phyloP scores from a whole-genome alignment of 2,113 vertebrate genomes.

The Helogale parvula region DNA sequence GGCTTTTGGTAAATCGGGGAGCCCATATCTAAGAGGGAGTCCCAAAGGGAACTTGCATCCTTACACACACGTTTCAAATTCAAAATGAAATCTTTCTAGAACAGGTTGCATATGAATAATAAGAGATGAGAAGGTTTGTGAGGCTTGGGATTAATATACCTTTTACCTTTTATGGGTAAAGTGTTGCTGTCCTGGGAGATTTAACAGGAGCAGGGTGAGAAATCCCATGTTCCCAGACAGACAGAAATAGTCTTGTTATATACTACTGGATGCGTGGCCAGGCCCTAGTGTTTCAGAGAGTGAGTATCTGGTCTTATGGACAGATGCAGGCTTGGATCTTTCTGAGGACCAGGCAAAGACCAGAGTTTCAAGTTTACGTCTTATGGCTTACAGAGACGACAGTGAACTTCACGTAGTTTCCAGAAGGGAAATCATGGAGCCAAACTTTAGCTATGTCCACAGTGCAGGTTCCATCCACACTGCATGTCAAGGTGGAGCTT shows the following conservation, averaged over 20 bases:
- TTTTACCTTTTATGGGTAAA: neutral
- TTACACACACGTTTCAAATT: neutral
- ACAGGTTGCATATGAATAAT: neutral
- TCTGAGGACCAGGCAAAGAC: neutral
- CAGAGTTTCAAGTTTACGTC: slow-evolving; percentile 2
- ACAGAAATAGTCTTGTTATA: neutral
- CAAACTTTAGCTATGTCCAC: neutral
- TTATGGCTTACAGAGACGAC: neutral
- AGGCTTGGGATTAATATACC: neutral
- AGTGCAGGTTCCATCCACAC: neutral
- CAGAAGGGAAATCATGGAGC: neutral
- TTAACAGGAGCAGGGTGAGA: neutral
- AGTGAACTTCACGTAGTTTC: neutral
- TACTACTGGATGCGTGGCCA: neutral
- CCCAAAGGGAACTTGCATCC: neutral
- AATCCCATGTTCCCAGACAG: neutral
- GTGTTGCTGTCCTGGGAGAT: neutral
- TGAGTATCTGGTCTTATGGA: neutral
- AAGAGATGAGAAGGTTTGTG: neutral
- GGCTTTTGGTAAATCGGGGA: neutral
- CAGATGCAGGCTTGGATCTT: neutral
- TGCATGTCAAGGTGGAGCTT: neutral
- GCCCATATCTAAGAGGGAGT: neutral
- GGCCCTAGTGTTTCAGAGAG: neutral
- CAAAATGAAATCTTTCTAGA: neutral